Percentiles rank a stretch among this genome's conserved stretches.
Evolutionary conservation across 2,113 vertebrate genomes (phyloP).

Genomic region (Lepus americanus): DNA sequence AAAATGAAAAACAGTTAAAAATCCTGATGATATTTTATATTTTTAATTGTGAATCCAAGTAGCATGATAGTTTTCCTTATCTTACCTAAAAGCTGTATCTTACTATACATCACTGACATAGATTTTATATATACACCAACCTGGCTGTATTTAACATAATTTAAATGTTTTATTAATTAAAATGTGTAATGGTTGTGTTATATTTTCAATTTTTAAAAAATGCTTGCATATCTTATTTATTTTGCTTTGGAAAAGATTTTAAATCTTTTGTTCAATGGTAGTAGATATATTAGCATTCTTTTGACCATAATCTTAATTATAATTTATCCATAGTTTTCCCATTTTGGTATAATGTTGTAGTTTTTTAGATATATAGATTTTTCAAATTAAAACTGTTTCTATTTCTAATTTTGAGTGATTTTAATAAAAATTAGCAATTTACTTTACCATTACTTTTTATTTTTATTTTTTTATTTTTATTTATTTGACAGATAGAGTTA

Average conservation of each 20-base stretch:
- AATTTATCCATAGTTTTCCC: not conserved
- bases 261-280: not conserved
- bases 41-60: conserved; percentile 12
- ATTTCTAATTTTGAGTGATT: not conserved
- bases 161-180: conserved; percentile 18
- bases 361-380: conserved; percentile 5
- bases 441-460: not conserved
- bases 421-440: not conserved
- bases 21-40: not conserved
- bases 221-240: not conserved
- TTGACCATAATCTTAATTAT: not conserved
- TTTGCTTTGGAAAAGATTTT: not conserved
- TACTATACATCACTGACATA: not conserved
- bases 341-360: not conserved
- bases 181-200: conserved; percentile 4
- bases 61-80: not conserved
- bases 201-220: conserved; percentile 6
- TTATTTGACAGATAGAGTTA: too few relatives aligned
- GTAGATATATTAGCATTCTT: not conserved
- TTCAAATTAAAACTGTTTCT: conserved; percentile 31
- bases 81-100: not conserved
- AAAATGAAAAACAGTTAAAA: not conserved
- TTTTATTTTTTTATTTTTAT: too few relatives aligned
- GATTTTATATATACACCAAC: not conserved
- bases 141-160: not conserved